phyloP scores from a whole-genome alignment of 2,113 vertebrate genomes.

The Gallinago paraguaiae region DNA sequence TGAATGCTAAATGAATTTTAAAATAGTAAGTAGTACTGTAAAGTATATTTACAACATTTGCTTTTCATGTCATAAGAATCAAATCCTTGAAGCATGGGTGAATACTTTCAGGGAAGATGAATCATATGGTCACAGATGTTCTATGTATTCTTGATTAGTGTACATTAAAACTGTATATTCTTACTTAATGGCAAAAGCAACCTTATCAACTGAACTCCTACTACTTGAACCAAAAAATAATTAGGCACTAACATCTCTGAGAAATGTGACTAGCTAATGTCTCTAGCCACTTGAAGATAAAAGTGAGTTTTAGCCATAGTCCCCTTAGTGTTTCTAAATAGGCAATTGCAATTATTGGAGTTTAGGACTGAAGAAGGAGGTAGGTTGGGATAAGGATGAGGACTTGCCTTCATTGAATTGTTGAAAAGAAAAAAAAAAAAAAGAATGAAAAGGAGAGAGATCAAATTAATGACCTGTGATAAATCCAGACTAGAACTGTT shows the following conservation, averaged over 20 bases:
- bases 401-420: constrained; percentile 22
- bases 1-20: background rate
- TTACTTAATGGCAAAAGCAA: background rate
- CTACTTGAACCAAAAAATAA: constrained; percentile 16
- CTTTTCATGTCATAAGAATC: background rate
- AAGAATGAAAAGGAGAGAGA: background rate
- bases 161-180: background rate
- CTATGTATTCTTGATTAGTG: background rate
- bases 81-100: background rate
- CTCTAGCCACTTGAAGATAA: constrained; percentile 22
- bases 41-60: background rate
- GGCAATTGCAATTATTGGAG: background rate
- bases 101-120: constrained; percentile 8
- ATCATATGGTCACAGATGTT: background rate
- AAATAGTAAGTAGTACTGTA: background rate
- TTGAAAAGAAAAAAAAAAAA: background rate
- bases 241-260: background rate
- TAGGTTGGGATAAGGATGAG: background rate
- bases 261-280: background rate
- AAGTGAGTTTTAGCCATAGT: background rate
- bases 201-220: background rate
- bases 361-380: constrained; percentile 1
- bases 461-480: constrained; percentile 65
- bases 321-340: constrained; percentile 18
- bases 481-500: constrained; percentile 62